Conservation (phyloP, 2,113 vertebrate species). For the Pseudorhombus dupliciocellatus region DNA sequence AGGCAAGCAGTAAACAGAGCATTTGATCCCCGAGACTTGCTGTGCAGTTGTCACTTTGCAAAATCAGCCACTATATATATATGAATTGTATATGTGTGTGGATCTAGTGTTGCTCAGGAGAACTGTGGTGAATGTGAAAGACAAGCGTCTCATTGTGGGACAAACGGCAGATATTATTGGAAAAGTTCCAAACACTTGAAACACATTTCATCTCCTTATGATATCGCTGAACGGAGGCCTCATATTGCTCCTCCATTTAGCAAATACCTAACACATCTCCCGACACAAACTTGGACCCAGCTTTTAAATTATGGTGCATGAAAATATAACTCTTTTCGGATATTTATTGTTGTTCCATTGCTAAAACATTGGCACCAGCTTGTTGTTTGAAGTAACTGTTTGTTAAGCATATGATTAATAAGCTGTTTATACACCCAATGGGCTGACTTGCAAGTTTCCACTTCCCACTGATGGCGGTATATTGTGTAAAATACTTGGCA, state of each 20-base stretch:
- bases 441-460: conserved; percentile 32
- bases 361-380: conserved; percentile 34
- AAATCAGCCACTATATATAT: conserved; percentile 51
- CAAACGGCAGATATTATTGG: conserved; percentile 30
- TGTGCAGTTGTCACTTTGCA: conserved; percentile 65
- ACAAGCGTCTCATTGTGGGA: conserved; percentile 20
- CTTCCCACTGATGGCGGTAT: conserved; percentile 8
- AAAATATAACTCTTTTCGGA: conserved; percentile 28
- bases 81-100: neutral
- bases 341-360: conserved; percentile 47
- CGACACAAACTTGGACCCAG: conserved; percentile 35
- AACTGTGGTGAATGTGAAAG: conserved; percentile 16
- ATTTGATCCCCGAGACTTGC: conserved; percentile 67
- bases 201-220: conserved; percentile 22
- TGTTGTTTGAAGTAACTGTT: conserved; percentile 42
- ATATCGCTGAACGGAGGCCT: conserved; percentile 11
- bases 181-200: conserved; percentile 24
- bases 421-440: conserved; percentile 42
- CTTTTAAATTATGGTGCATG: conserved; percentile 34
- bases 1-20: conserved; percentile 66
- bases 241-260: conserved; percentile 5
- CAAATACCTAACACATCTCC: conserved; percentile 16
- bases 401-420: conserved; percentile 48
- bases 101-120: neutral
- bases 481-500: neutral